phyloP scores from a whole-genome alignment of 1,140 invertebrate genomes.

The Megalonaias nervosa region DNA sequence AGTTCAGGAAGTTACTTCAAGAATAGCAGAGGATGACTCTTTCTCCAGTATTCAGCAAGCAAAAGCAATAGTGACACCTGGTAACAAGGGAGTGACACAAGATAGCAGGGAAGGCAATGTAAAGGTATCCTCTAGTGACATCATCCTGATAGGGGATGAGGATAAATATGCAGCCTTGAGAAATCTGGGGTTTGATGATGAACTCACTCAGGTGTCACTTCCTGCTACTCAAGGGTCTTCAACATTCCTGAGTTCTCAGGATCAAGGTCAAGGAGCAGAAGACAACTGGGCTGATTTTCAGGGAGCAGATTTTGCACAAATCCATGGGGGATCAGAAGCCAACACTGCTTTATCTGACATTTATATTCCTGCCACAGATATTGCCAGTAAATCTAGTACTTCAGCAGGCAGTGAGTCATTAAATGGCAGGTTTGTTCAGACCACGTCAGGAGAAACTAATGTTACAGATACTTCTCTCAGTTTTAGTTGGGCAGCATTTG shows the following conservation, averaged over 20 bases:
- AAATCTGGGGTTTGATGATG: slow-evolving; percentile 34
- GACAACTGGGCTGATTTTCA: slow-evolving; percentile 68
- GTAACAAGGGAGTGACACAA: background rate
- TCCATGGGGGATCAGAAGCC: background rate
- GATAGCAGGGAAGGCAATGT: slow-evolving; percentile 5
- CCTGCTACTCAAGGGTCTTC: no score
- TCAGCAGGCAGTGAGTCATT: no score
- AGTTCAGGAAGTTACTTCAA: no score
- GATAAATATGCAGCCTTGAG: slow-evolving; percentile 73
- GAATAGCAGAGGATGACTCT: no score
- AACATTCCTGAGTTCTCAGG: no score
- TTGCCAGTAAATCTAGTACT: background rate
- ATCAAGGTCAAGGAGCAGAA: slow-evolving; percentile 25
- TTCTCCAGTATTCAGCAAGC: slow-evolving; percentile 27
- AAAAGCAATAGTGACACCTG: slow-evolving; percentile 2
- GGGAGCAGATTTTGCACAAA: slow-evolving; percentile 20
- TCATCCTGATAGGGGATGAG: slow-evolving; percentile 63
- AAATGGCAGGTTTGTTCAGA: no score
- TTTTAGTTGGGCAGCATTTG: no score
- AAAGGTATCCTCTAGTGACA: slow-evolving; percentile 38
- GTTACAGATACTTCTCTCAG: no score
- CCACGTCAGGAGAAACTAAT: no score
- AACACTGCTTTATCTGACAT: background rate
- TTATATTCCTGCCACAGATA: background rate
- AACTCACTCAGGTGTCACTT: no score